Conservation (phyloP, 23 tunicate species). For the Halocynthia aurantium region DNA sequence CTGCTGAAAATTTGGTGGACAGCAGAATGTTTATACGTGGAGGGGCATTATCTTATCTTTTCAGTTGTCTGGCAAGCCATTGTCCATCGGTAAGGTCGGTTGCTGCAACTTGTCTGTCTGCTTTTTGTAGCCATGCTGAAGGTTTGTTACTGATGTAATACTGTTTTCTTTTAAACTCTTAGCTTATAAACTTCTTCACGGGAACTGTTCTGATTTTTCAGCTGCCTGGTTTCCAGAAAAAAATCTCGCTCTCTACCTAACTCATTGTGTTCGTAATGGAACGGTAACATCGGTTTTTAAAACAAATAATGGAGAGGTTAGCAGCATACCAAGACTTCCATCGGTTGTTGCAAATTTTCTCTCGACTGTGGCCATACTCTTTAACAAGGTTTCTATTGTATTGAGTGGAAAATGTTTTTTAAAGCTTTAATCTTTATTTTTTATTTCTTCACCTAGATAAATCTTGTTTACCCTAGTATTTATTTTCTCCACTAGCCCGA, state of each 20-base stretch:
- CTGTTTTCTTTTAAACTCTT: background rate
- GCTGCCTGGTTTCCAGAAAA: constrained; percentile 55
- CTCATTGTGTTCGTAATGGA: constrained; percentile 38
- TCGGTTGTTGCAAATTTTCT: constrained; percentile 38
- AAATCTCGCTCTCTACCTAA: constrained; percentile 35
- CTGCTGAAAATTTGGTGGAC: constrained; percentile 49
- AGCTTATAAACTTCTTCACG: background rate
- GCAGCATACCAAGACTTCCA: constrained; percentile 19
- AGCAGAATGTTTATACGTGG: constrained; percentile 35
- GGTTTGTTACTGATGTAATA: constrained; percentile 5
- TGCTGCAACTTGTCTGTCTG: constrained; percentile 38
- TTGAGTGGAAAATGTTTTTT: no score
- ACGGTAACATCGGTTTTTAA: background rate
- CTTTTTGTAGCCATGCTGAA: constrained; percentile 33
- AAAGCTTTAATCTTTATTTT: background rate
- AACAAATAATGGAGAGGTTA: background rate
- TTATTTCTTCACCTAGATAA: background rate
- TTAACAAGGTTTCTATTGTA: constrained; percentile 14
- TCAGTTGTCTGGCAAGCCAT: constrained; percentile 49
- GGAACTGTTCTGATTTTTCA: background rate
- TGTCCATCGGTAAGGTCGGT: constrained; percentile 29
- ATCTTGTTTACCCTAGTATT: background rate
- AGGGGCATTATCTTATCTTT: constrained; percentile 30
- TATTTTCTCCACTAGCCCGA: constrained; percentile 14
- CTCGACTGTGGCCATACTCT: constrained; percentile 9